Conservation (phyloP, 2,113 vertebrate species). For the Fulica atra region DNA sequence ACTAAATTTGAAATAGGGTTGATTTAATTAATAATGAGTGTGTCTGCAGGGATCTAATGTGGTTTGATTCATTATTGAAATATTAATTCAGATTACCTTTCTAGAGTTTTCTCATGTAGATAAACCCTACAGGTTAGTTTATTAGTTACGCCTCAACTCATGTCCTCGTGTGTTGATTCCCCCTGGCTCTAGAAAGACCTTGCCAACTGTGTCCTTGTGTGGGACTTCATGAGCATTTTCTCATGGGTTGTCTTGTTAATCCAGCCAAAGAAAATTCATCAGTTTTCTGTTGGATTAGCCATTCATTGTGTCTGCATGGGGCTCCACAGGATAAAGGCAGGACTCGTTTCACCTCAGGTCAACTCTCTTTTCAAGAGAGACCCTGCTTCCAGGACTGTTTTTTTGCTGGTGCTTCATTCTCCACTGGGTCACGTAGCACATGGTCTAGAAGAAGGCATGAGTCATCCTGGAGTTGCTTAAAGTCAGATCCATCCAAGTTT, state of each 20-base stretch:
- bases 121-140: not conserved
- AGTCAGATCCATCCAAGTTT: not conserved
- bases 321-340: not conserved
- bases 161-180: not conserved
- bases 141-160: not conserved
- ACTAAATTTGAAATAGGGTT: slow-evolving; percentile 50
- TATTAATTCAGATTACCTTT: slow-evolving; percentile 51
- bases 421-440: accelerated
- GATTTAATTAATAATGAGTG: slow-evolving; percentile 63
- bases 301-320: not conserved
- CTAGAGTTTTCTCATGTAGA: not conserved
- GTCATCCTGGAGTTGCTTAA: not conserved
- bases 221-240: not conserved
- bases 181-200: not conserved
- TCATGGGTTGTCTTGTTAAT: not conserved
- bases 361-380: not conserved
- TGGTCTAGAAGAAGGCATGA: not conserved
- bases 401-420: not conserved
- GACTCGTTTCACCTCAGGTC: not conserved
- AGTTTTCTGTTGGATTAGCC: not conserved
- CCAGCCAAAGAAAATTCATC: not conserved
- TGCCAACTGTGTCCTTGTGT: not conserved
- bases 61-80: slow-evolving; percentile 50
- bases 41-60: slow-evolving; percentile 53
- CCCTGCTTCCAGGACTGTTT: not conserved